phyloP scores from a whole-genome alignment of 2,797 vertebrate species.

The Hybognathus amarus region DNA sequence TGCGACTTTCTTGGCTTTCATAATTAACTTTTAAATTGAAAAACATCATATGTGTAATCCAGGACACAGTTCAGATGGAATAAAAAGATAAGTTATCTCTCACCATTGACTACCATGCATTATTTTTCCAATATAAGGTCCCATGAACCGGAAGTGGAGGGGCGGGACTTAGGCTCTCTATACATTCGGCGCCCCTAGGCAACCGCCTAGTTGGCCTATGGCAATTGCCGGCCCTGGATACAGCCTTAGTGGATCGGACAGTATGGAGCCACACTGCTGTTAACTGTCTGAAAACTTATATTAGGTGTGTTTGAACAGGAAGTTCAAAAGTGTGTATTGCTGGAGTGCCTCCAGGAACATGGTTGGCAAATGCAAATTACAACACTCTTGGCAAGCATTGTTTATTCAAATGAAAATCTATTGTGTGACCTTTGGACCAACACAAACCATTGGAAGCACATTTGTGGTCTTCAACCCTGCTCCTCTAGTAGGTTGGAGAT shows the following conservation, averaged over 20 bases:
- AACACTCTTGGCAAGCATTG: not conserved
- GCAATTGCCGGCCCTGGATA: no score
- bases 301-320: not conserved
- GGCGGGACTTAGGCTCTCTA: no score
- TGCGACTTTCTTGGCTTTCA: no score
- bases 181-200: no score
- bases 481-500: not conserved
- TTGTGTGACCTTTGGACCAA: not conserved
- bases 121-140: no score
- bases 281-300: not conserved
- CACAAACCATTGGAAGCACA: not conserved
- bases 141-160: no score
- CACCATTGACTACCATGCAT: no score
- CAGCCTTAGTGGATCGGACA: not conserved
- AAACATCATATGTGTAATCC: no score
- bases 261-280: not conserved
- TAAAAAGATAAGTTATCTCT: no score
- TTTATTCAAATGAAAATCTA: not conserved
- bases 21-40: no score
- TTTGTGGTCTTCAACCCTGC: not conserved
- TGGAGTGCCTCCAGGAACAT: not conserved
- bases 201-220: no score
- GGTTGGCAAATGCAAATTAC: not conserved
- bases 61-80: no score
- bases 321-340: not conserved